Evolutionary conservation across 2,888 invertebrate species (phyloP).

Genomic region (Meteorus cinctellus): DNA sequence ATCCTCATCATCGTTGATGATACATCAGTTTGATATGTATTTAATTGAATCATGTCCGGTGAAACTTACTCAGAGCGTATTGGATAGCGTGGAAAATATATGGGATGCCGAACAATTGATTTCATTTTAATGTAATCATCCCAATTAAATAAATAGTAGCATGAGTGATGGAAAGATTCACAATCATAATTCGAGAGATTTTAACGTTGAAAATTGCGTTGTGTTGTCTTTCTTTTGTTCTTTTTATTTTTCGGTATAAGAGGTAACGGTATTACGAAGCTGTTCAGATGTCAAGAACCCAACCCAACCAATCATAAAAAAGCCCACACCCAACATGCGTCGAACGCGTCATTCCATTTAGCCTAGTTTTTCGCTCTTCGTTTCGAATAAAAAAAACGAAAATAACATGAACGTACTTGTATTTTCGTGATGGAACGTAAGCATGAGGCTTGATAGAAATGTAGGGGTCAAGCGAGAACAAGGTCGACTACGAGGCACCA

Average conservation of each 20-base stretch:
- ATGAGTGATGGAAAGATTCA: background rate
- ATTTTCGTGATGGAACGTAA: slow-evolving; percentile 18
- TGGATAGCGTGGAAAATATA: background rate
- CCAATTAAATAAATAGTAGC: background rate
- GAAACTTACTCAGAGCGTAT: background rate
- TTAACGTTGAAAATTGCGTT: background rate
- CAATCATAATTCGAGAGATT: background rate
- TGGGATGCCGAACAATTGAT: background rate
- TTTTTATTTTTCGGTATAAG: slow-evolving; percentile 41
- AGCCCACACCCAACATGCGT: slow-evolving; percentile 31
- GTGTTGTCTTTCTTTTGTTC: background rate
- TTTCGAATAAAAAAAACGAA: slow-evolving; percentile 20
- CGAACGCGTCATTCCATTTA: slow-evolving; percentile 58
- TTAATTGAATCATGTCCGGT: background rate
- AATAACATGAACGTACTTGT: slow-evolving; percentile 1
- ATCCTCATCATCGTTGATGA: background rate
- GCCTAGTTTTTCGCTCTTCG: slow-evolving; percentile 48
- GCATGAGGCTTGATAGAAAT: slow-evolving; percentile 25
- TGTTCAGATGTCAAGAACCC: slow-evolving; percentile 60
- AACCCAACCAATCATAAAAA: slow-evolving; percentile 57
- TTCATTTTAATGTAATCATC: background rate
- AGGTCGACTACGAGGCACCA: slow-evolving; percentile 56
- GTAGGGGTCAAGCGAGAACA: slow-evolving; percentile 64
- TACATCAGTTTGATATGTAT: background rate
- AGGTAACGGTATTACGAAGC: slow-evolving; percentile 64